Base-by-base conservation (phyloP, 1,140 invertebrate species). In the Drosophila repletoides region DNA sequence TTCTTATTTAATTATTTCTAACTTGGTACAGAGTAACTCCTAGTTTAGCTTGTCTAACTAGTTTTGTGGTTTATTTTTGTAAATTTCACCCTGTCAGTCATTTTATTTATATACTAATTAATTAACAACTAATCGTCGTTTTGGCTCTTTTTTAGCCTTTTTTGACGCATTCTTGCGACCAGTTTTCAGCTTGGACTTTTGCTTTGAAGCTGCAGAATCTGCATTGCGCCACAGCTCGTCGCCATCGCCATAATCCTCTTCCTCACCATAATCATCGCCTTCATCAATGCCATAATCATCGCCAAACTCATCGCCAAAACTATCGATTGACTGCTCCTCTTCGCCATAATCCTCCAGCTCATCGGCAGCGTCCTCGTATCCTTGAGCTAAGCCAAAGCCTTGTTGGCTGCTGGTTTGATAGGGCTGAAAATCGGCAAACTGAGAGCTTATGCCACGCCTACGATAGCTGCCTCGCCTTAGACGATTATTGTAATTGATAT, bases 31-130 rank as follows among this genome's bases (percentile, higher is more conserved):
- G n/a, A n/a, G n/a, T n/a, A n/a, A n/a, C n/a, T n/a, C n/a, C n/a
- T n/a, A n/a, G n/a, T n/a, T n/a, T n/a, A n/a, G n/a, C n/a, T n/a
- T n/a, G n/a, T n/a, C n/a, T n/a, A n/a, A n/a, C n/a, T n/a, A n/a
- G n/a, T n/a, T n/a, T n/a, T n/a, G n/a, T n/a, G n/a, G n/a, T n/a
- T n/a, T n/a, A n/a, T n/a, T n/a, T n/a, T n/a, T n/a, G n/a, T n/a
- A n/a, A n/a, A n/a, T n/a, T n/a, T n/a, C n/a, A n/a, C n/a, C n/a
- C n/a, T n/a, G n/a, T 48, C 28, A 31, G 24, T 29, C 40, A 24
- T n/a, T 76, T 71, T 41, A 33, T 43, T 76, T 56, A 74, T 24
- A 48, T 41, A 21, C 46, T 59, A 40, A 70, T 66, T 66, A 66
- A 66, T 52, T 52, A 46, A 26, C 46, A 59, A 70, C n/a, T n/a